Percentiles rank a stretch among this genome's conserved stretches.
Evolutionary conservation across 2,797 vertebrate genomes (phyloP).

Genomic region (Arrhamphus sclerolepis): DNA sequence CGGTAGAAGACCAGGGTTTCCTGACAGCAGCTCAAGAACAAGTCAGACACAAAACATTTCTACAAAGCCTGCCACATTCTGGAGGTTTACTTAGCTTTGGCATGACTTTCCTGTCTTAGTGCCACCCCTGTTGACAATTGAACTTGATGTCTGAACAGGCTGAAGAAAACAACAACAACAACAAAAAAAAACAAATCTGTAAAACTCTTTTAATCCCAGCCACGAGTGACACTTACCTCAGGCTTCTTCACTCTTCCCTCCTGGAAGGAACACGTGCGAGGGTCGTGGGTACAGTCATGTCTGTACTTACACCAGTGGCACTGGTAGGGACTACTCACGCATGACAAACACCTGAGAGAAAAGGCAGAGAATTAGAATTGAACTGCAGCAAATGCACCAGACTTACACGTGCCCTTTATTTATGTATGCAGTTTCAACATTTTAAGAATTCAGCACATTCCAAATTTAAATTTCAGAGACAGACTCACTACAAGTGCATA

Average conservation of each 20-base stretch:
- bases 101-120: not conserved
- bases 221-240: conserved; percentile 81
- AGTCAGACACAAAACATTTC: not conserved
- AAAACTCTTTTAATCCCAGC: not conserved
- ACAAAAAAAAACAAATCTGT: not conserved
- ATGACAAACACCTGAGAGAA: conserved; percentile 89
- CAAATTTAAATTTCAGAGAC: conserved; percentile 5
- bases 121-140: not conserved
- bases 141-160: not conserved
- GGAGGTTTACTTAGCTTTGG: not conserved
- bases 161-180: not conserved
- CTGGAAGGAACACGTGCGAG: conserved; percentile 95
- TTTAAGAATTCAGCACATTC: not conserved
- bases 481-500: not conserved
- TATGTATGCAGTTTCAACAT: conserved; percentile 2
- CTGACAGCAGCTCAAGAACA: conserved; percentile 13
- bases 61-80: not conserved
- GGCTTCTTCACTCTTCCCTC: conserved; percentile 94
- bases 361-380: not conserved
- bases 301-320: conserved; percentile 99
- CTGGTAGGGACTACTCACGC: conserved; percentile 94
- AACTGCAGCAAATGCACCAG: too few relatives aligned
- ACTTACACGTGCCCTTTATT: too few relatives aligned
- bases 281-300: conserved; percentile 95
- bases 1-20: not conserved